Evolutionary conservation across 2,113 vertebrate genomes (phyloP), one percentile per base, ranked within the genome.

Genomic region (Meles meles): DNA sequence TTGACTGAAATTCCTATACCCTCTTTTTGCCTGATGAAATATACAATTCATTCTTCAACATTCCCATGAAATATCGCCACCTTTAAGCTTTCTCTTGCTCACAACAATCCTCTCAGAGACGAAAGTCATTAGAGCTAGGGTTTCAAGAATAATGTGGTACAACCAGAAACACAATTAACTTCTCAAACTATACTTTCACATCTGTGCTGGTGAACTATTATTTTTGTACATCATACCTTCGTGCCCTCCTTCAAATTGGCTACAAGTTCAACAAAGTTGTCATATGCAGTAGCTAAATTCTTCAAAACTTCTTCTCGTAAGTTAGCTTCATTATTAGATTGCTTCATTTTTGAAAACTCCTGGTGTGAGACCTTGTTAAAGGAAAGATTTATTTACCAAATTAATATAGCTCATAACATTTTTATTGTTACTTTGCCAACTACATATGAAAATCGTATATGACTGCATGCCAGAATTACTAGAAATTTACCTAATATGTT

Each of bases 251-350:
- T 99, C 98, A 99, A 98, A 98, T 99, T 99, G 94, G 96, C 99
- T 95, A 99, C 99, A 98, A 99, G 99, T 98, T 99, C 99, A 67
- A 99, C 98, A 57, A 99, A 99, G 98, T 99, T 99, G 98, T 99
- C 99, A 84, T 99, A 99, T 39, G 99, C 99, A 7, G 99, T 98
- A 85, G 99, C 99, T 96, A 99, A 99, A 98, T 99, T 99, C 99
- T 99, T 99, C 98, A 99, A 97, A 95, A 99, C 99, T 97, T 99
- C 99, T 98, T 99, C 99, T 98, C 99, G 99, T 98, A 99, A 98
- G 96, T 99, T 99, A 89, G 99, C 99, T 98, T 99, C 99, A 3
- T 99, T 98, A 98, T 99, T 99, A 95, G 99, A 99, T 96, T 99
- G 99, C 96, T 99, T 99, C 98, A 99, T 99, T 98, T 99, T 99